Base-by-base conservation (phyloP, 2,113 vertebrate species). In the Pandion haliaetus region DNA sequence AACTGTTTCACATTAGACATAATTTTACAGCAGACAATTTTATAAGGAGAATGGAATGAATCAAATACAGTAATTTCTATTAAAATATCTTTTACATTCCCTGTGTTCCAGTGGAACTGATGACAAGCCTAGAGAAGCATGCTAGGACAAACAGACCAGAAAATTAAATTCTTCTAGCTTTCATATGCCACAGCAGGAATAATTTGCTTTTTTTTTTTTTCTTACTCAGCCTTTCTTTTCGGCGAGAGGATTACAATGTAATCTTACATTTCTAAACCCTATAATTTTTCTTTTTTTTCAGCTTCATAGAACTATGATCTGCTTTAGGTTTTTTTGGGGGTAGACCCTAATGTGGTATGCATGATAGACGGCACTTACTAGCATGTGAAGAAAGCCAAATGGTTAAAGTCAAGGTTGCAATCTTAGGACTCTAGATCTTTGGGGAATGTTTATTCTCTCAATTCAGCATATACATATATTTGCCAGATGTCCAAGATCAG, bases 41-140 rank as follows among this genome's bases (percentile, higher is more conserved):
- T 97, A 95, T 92, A 97, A 97, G 86, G 67, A 97, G 82, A 97
- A 95, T 76, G 77, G 82, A 97, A 97, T 95, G 82, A 96, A 91
- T 85, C 90, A 88, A 97, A 94, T 73, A 88, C 58, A 95, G 61
- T 95, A 76, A 95, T 88, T 95, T 95, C 90, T 97, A 95, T 96
- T 97, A 95, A 97, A 98, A 95, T 90, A 93, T 96, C 78, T 96
- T 96, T 97, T 96, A 86, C 88, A 95, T 97, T 95, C 87, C 95
- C 90, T 88, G 28, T 97, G 93, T 97, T 97, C 61, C 73, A 88
- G 78, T 76, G 38, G 88, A 97, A 88, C 82, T 95, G 95, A 95
- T 95, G 93, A 97, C 95, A 95, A 97, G 94, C 69, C 67, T 96
- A 84, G 71, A 96, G 91, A 95, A 97, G 65, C 86, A 92, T 76